Conservation (phyloP, 2,113 vertebrate genomes). For the Irena cyanogastra region DNA sequence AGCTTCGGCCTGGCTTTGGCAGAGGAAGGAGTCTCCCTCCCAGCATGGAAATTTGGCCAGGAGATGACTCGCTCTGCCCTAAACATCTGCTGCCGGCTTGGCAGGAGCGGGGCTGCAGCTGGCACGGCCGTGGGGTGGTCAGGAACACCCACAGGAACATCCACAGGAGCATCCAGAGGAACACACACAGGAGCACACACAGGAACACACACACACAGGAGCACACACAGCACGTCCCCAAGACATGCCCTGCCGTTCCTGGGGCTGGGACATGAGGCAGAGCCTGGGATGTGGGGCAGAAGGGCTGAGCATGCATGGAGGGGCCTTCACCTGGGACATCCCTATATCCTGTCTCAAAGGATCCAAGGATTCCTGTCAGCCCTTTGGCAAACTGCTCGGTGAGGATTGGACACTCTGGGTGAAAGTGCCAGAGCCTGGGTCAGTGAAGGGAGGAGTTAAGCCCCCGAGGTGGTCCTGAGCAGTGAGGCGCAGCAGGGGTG, state of each 20-base stretch:
- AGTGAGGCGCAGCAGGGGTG: background rate
- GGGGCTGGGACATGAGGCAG: background rate
- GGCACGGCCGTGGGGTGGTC: background rate
- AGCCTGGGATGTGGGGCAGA: background rate
- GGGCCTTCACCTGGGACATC: background rate
- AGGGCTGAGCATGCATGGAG: fast-evolving
- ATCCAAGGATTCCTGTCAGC: background rate
- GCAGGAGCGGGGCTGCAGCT: background rate
- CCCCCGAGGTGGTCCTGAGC: background rate
- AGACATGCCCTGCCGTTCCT: fast-evolving
- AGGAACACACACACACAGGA: background rate
- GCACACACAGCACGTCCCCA: background rate
- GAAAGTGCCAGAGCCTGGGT: background rate
- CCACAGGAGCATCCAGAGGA: background rate
- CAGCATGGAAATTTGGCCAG: slow-evolving; percentile 41
- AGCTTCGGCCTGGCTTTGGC: slow-evolving; percentile 18
- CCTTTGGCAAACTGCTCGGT: background rate
- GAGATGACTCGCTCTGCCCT: slow-evolving; percentile 1
- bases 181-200: background rate
- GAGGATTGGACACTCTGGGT: fast-evolving
- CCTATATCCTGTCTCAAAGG: background rate
- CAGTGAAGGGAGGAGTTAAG: background rate
- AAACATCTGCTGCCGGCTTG: slow-evolving; percentile 36
- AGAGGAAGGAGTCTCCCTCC: slow-evolving; percentile 42
- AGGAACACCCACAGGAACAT: slow-evolving; percentile 6